Evolutionary conservation across 2,888 invertebrate genomes (phyloP).

Genomic region (Sinelater perroti): DNA sequence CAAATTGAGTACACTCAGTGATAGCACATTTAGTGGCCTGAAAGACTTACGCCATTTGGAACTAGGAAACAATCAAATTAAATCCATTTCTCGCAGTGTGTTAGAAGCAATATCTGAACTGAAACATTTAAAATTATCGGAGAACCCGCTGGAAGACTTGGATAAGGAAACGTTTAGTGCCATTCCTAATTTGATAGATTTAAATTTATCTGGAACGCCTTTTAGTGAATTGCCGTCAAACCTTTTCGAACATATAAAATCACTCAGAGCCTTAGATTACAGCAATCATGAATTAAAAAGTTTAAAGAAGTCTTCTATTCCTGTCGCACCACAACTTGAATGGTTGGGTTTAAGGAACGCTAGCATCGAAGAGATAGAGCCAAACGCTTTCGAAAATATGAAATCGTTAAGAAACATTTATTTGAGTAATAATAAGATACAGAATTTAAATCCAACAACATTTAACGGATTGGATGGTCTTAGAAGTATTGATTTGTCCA

Average conservation of each 20-base stretch:
- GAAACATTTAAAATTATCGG: neutral
- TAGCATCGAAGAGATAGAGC: slow-evolving; percentile 1
- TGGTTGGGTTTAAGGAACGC: slow-evolving; percentile 14
- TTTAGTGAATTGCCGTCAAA: slow-evolving; percentile 5
- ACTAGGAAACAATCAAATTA: slow-evolving; percentile 2
- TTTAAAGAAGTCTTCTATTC: slow-evolving; percentile 3
- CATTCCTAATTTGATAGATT: neutral
- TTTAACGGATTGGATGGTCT: slow-evolving; percentile 4
- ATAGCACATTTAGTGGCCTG: neutral
- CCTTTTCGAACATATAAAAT: slow-evolving; percentile 11
- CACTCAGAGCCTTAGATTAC: neutral
- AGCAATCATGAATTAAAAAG: neutral
- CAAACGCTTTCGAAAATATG: slow-evolving; percentile 13
- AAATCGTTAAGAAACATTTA: neutral
- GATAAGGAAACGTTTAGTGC: neutral
- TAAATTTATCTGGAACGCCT: slow-evolving; percentile 1
- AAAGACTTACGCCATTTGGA: neutral
- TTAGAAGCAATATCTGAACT: neutral
- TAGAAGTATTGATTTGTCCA: neutral
- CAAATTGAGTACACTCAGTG: neutral
- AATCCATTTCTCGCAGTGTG: neutral
- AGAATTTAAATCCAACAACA: neutral
- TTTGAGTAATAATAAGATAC: slow-evolving; percentile 11
- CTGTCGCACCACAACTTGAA: neutral
- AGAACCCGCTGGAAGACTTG: neutral